Conservation (phyloP, 37 sponge, comb jelly and placozoan species). For the Geodia barretti region DNA sequence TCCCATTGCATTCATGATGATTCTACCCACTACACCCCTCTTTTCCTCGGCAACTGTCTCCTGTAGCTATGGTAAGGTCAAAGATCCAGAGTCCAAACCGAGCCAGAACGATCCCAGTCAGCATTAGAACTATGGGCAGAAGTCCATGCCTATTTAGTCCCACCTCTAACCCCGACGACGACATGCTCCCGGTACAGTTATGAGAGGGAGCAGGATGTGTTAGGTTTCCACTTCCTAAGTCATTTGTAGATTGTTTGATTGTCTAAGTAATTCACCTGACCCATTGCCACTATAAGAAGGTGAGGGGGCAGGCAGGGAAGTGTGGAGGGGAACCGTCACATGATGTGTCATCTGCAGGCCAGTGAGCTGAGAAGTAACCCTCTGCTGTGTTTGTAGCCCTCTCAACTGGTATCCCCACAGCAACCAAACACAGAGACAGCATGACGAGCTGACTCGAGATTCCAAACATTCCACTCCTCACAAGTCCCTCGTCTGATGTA, state of each 20-base stretch:
- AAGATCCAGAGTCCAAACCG: conserved; percentile 95
- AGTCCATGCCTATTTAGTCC: no score
- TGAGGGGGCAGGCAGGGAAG: background rate
- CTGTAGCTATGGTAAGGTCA: conserved; percentile 86
- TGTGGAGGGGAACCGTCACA: background rate
- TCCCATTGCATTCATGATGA: conserved; percentile 93
- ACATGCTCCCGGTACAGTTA: background rate
- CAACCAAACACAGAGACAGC: conserved; percentile 63
- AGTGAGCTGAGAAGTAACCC: conserved; percentile 59
- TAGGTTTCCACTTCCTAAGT: background rate
- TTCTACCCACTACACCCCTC: conserved; percentile 90
- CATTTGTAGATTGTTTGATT: background rate
- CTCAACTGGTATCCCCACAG: conserved; percentile 64
- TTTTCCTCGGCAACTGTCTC: conserved; percentile 83
- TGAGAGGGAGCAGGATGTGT: background rate
- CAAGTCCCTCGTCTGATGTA: conserved; percentile 39
- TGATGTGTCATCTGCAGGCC: conserved; percentile 2
- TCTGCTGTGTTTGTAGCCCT: conserved; percentile 3
- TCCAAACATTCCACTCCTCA: conserved; percentile 77
- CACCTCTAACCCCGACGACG: no score
- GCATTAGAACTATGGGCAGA: conserved; percentile 57
- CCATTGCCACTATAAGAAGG: background rate
- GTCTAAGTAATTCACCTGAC: background rate
- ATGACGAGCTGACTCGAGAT: conserved; percentile 49
- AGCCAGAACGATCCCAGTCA: conserved; percentile 75